Evolutionary conservation across 2,888 invertebrate genomes (phyloP), one percentile per base, ranked within the genome.

Genomic region (Cataglyphis albicans): DNA sequence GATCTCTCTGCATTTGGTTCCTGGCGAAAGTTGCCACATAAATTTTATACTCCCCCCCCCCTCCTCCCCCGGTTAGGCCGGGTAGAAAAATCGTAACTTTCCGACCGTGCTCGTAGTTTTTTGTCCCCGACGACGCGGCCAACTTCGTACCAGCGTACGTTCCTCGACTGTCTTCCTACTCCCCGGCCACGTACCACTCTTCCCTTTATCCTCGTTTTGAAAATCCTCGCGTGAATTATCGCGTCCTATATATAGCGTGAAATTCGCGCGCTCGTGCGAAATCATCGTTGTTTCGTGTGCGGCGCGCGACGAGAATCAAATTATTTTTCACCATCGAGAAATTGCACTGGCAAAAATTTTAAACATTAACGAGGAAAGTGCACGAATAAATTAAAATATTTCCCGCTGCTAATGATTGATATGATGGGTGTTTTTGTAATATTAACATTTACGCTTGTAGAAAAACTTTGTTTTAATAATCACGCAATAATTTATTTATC

Each of bases 11-110:
- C 86, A 90, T 92, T 92, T 86, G 87, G 87, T 86, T 87, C 76
- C 86, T 76, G 85, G 86, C 84, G 83, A 91, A 92, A 91, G 91
- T 91, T 91, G 85, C 85, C 88, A 87, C 91, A 91, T 90, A 91
- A 91, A 92, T 92, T 91, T 87, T 87, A 88, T 86, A 87, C 86
- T 21, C 21, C 21, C 21, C 0, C 21, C 21, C 21, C 21, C 21
- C 21, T 21, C 21, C 21, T 21, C 21, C 44, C 44, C 41, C 18
- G 68, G 41, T 83, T 74, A 86, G 83, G 67, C 81, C 76, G 82
- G 21, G 21, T 44, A 83, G 86, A 84, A 88, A 89, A 90, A 91
- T 90, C 89, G 85, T 85, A 92, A 91, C 87, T 91, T 90, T 86
- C 83, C 59, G 81, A 73, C 73, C 72, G 67, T 70, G 55, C 81